These are phyloP conservation scores for Chloebia gouldiae DNA, from an alignment of 2,113 vertebrate species.

Conservation along the genomic window DNA sequence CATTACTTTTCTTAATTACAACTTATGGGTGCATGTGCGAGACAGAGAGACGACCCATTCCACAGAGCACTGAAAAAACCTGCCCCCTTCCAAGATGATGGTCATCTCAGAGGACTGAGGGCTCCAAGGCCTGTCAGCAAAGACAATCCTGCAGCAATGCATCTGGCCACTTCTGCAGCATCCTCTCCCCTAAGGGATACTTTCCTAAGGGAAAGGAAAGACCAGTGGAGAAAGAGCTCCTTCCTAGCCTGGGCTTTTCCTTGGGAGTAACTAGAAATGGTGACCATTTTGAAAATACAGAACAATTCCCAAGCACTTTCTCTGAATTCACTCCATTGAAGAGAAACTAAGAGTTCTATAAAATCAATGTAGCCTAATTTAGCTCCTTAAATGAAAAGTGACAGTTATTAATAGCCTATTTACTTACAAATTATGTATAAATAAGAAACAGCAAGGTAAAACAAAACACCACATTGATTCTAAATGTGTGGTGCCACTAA, in stretches of 20 bases:
- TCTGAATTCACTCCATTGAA: not conserved
- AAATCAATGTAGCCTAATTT: not conserved
- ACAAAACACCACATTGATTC: not conserved
- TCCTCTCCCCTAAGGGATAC: not conserved
- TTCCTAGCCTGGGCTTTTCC: not conserved
- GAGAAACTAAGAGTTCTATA: not conserved
- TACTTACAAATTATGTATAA: not conserved
- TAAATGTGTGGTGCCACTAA: not conserved
- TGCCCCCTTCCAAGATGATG: not conserved
- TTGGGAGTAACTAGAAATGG: not conserved
- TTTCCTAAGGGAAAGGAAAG: not conserved
- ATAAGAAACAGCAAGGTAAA: not conserved
- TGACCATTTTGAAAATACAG: not conserved
- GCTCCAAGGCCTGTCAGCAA: not conserved
- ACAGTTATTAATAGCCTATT: not conserved
- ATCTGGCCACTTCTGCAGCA: not conserved
- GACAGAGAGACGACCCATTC: not conserved
- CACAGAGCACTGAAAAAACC: not conserved
- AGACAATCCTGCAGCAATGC: not conserved
- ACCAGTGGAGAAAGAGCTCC: not conserved
- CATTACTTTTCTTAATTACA: not conserved
- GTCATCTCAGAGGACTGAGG: not conserved
- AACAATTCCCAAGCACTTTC: not conserved
- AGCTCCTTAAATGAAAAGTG: not conserved
- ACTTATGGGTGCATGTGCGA: not conserved